phyloP scores from a whole-genome alignment of 2,113 vertebrate species.

The Climacteris rufus region DNA sequence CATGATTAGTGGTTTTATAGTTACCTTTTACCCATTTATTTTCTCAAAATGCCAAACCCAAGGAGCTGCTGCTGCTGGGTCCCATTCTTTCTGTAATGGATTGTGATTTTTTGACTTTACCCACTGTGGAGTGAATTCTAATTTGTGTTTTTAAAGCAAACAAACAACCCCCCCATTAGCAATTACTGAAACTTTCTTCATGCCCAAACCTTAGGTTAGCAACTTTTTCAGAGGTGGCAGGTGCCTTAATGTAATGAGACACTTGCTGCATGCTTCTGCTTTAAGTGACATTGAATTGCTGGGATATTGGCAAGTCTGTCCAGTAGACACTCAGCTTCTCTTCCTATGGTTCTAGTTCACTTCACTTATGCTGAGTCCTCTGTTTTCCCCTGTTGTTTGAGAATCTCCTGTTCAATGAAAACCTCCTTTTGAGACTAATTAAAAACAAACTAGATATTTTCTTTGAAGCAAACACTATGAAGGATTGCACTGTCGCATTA shows the following conservation, averaged over 20 bases:
- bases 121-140: background rate
- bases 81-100: background rate
- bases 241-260: background rate
- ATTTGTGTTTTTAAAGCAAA: background rate
- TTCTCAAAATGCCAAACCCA: background rate
- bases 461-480: background rate
- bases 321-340: background rate
- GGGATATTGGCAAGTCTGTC: conserved; percentile 38
- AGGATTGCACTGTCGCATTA: background rate
- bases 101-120: background rate
- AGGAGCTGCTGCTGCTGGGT: background rate
- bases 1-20: background rate
- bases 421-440: conserved; percentile 39
- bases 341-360: conserved; percentile 1
- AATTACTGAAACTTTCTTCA: background rate
- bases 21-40: background rate
- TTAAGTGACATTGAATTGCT: background rate
- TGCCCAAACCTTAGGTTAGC: background rate
- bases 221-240: background rate
- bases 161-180: background rate
- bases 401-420: conserved; percentile 1
- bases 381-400: conserved; percentile 12
- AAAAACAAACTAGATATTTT: background rate
- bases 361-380: background rate
- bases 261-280: background rate